phyloP scores from a whole-genome alignment of 2,113 vertebrate genomes.

The Myotis yumanensis region DNA sequence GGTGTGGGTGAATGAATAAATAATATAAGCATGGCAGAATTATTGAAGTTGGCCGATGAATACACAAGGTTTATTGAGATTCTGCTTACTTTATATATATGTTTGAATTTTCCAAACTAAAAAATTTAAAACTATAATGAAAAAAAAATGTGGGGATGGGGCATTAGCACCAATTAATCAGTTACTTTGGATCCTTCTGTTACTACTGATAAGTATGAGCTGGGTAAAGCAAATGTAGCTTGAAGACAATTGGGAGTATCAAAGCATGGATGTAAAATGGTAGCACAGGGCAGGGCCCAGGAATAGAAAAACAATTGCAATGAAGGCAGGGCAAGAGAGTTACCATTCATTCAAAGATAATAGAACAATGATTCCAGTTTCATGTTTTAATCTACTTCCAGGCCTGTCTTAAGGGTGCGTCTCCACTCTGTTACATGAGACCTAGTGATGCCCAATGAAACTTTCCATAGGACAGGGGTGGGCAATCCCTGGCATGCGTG shows the following conservation, averaged over 20 bases:
- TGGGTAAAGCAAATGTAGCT: neutral
- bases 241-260: neutral
- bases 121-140: neutral
- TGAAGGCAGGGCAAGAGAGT: neutral
- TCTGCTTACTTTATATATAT: neutral
- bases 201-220: neutral
- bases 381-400: neutral
- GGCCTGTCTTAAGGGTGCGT: neutral
- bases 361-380: too few species aligned
- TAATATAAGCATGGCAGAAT: neutral
- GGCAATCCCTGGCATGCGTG: too few species aligned
- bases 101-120: neutral
- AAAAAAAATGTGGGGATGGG: neutral
- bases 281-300: neutral
- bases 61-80: neutral
- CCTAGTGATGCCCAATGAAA: neutral
- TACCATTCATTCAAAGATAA: neutral
- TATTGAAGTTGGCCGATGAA: neutral
- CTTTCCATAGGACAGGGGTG: neutral
- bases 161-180: neutral
- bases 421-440: neutral
- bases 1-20: neutral
- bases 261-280: neutral
- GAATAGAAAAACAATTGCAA: neutral
- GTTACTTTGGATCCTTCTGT: neutral